Evolutionary conservation across 2,888 invertebrate genomes (phyloP), one percentile per base, ranked within the genome.

Genomic region (Priocnemis perturbator): DNA sequence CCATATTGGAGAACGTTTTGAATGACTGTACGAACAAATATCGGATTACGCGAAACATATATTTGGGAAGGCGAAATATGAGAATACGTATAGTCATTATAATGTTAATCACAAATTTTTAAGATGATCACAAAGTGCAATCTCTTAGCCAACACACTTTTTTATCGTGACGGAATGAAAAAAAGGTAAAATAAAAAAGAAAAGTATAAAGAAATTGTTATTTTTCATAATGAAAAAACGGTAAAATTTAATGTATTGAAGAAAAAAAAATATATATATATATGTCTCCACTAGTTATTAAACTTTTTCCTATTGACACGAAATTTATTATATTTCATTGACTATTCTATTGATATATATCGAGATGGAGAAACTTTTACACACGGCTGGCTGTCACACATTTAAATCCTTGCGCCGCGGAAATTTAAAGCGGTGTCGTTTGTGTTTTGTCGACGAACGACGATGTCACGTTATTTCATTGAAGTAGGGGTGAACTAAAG

Each of bases 101-200:
- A 79, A 82, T 82, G 82, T 77, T 81, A 83, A 84, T 84, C 83
- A 79, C 84, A 81, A 85, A 85, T 86, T 86, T 86, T 84, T 88
- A 87, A 85, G 81, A 87, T 85, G 84, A 87, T 87, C 88, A 88
- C 88, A 85, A 89, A 88, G 88, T 88, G 88, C 88, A 88, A 88
- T 88, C 88, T 88, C 86, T 87, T 87, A 88, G 87, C 85, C 86
- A 86, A 85, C 83, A 83, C 84, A 86, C 82, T 87, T 88, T 88
- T 85, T 87, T 88, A 88, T 85, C 79, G 82, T 84, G 82, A 78
- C 81, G 82, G 81, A 82, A 87, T 71, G 82, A 86, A 85, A 78
- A 81, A 75, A 37, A 37, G 14, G 73, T 83, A 79, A 85, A 81
- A 76, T 84, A 37, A 82, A 84, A 82, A 78, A 81, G 82, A 82